phyloP scores from a whole-genome alignment of 2,113 vertebrate species.

The Anthoscopus minutus region DNA sequence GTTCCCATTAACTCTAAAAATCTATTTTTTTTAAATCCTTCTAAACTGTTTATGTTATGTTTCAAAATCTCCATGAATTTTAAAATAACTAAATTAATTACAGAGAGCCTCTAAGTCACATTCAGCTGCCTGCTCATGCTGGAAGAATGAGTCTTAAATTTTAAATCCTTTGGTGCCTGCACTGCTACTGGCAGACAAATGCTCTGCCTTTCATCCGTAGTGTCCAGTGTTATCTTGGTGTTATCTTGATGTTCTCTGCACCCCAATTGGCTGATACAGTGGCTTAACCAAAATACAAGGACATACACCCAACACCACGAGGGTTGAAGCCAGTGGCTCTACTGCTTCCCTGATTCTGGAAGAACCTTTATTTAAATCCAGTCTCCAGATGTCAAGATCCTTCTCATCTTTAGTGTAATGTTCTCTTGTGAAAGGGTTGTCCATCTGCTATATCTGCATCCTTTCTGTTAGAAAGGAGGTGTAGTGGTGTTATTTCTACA shows the following conservation, averaged over 20 bases:
- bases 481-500: neutral
- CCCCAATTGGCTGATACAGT: neutral
- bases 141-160: neutral
- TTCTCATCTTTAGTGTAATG: neutral
- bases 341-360: accelerated
- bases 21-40: neutral
- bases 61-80: neutral
- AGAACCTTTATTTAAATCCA: neutral
- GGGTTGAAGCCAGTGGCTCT: neutral
- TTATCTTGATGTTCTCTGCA: neutral
- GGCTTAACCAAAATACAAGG: neutral
- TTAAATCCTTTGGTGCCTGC: neutral
- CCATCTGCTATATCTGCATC: neutral
- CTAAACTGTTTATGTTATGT: neutral
- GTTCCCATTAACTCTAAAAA: neutral
- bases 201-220: neutral
- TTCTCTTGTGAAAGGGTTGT: neutral
- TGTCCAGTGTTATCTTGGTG: neutral
- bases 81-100: neutral
- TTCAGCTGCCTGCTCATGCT: neutral
- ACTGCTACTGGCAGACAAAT: neutral
- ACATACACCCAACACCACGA: accelerated
- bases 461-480: neutral
- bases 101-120: neutral
- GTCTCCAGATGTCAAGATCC: neutral